Conservation (phyloP, 1,140 invertebrate species). For the Halotydeus destructor region DNA sequence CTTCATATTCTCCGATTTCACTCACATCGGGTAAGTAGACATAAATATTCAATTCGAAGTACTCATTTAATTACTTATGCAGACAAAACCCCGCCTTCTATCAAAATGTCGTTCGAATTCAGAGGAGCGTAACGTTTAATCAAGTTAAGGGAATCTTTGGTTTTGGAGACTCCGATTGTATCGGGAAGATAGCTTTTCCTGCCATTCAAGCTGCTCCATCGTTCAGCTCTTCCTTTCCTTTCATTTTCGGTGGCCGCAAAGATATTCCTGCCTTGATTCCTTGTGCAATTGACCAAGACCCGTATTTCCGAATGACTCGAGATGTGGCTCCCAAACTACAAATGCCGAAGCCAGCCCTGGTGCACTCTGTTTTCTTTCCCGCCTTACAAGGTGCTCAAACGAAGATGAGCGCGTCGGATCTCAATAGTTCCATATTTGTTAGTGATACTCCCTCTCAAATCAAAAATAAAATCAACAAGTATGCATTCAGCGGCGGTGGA, state of each 20-base stretch:
- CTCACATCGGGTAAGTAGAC: constrained; percentile 66
- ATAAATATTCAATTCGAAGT: background rate
- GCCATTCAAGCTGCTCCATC: constrained; percentile 87
- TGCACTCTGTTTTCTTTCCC: constrained; percentile 88
- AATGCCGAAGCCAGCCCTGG: constrained; percentile 69
- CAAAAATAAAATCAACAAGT: constrained; percentile 95
- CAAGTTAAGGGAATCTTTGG: constrained; percentile 86
- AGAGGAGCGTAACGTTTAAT: constrained; percentile 72
- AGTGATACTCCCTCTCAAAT: constrained; percentile 90
- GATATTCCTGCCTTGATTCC: constrained; percentile 84
- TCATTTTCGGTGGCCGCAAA: constrained; percentile 58
- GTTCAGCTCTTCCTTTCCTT: constrained; percentile 82
- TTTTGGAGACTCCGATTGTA: constrained; percentile 77
- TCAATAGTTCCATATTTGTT: constrained; percentile 80
- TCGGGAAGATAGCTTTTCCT: constrained; percentile 93
- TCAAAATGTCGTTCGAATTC: constrained; percentile 60
- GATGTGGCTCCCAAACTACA: constrained; percentile 81
- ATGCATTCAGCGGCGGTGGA: constrained; percentile 93
- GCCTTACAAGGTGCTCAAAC: constrained; percentile 85
- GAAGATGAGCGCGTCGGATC: constrained; percentile 94
- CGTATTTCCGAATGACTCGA: constrained; percentile 94
- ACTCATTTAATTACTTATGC: constrained; percentile 15
- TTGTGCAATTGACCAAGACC: constrained; percentile 98
- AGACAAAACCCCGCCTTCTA: constrained; percentile 72
- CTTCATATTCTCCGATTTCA: constrained; percentile 88